phyloP scores from a whole-genome alignment of 2,113 vertebrate species.

The Acanthochromis polyacanthus region DNA sequence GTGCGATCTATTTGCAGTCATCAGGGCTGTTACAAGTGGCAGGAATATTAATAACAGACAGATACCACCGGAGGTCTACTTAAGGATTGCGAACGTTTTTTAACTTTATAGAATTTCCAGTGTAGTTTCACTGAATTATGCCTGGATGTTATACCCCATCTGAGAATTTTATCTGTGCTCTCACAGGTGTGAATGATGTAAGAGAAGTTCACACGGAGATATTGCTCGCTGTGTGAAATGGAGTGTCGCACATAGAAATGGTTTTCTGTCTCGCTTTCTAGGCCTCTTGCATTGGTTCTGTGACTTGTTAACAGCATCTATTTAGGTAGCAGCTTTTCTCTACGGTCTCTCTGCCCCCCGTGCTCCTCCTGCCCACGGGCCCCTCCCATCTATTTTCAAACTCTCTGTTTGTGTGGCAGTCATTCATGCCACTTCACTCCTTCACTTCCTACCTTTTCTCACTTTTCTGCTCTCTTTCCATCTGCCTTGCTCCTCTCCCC shows the following conservation, averaged over 20 bases:
- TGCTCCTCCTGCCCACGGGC: neutral
- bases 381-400: slow-evolving; percentile 14
- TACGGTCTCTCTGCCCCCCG: too few species aligned
- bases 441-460: slow-evolving; percentile 42
- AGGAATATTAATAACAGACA: too few species aligned
- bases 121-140: too few species aligned
- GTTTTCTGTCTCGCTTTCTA: neutral
- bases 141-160: neutral
- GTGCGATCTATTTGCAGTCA: too few species aligned
- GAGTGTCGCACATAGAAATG: neutral
- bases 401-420: slow-evolving; percentile 24
- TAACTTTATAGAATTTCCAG: too few species aligned
- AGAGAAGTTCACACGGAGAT: neutral
- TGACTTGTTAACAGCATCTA: neutral
- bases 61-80: too few species aligned
- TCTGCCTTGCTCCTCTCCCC: slow-evolving; percentile 14
- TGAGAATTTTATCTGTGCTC: neutral
- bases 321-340: slow-evolving; percentile 26
- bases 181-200: neutral
- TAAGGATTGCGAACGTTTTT: too few species aligned
- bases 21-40: too few species aligned
- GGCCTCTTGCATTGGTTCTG: slow-evolving; percentile 12
- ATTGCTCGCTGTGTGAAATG: neutral
- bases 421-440: slow-evolving; percentile 18
- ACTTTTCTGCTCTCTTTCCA: slow-evolving; percentile 17